Evolutionary conservation across 2,113 vertebrate genomes (phyloP), one percentile per base, ranked within the genome.

Genomic region (Myiagra hebetior): DNA sequence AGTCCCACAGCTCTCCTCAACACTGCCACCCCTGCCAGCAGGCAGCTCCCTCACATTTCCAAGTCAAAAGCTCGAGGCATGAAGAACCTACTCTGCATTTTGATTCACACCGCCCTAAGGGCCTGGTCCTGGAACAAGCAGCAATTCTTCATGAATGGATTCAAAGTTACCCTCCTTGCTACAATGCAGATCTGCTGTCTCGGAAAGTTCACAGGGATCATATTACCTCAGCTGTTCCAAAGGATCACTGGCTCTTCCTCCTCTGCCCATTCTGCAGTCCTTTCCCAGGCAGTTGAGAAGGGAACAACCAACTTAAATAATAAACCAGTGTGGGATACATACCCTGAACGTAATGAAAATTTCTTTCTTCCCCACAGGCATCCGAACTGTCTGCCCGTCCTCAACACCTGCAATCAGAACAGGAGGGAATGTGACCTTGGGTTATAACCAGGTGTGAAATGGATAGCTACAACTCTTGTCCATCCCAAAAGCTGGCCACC

Each of bases 331-430:
- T 22, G 50, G 1, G 2, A 49, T 44, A 98, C 98, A 33, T 95
- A 99, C 99, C 98, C 98, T 98, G 96, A 99, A 99, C 0, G 99
- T 99, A 85, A 99, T 98, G 95, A 99, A 99, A 94, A 99, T 98
- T 95, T 99, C 99, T 82, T 98, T 99, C 97, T 98, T 99, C 55
- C 99, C 99, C 68, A 99, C 98, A 11, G 99, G 99, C 99, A 99
- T 99, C 92, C 99, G 98, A 73, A 99, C 99, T 1, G 99, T 99
- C 98, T 99, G 99, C 47, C 99, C 99, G 12, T 99, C 98, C 95
- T 99, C 99, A 59, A 99, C 98, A 15, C 99, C 99, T 99, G 85
- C 18, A 67, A 81, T 10, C 50, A 52, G 44, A 75, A 65, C 22
- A 56, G 86, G 41, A 65, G 12, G 26, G 22, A 64, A 52, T 0